Conservation (phyloP, 2,113 vertebrate species). For the Murina feae region DNA sequence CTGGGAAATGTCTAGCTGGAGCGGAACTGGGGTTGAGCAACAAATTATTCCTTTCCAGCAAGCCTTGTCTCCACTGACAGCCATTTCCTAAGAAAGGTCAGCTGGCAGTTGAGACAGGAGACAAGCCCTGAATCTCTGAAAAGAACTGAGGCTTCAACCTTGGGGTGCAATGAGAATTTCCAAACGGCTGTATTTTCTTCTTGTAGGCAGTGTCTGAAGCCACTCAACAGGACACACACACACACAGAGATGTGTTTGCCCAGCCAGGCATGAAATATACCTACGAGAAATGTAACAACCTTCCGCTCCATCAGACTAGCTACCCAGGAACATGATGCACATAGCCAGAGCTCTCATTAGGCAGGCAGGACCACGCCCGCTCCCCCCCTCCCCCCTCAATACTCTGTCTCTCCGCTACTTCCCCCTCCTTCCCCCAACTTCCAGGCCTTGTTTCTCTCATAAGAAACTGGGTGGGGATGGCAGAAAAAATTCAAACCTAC, state of each 20-base stretch:
- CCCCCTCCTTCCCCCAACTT: too few relatives aligned
- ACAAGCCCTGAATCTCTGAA: not conserved
- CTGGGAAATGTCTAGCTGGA: constrained; percentile 51
- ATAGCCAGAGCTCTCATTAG: not conserved
- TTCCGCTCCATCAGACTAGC: fast-evolving
- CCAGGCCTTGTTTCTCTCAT: not conserved
- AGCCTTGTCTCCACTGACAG: constrained; percentile 53
- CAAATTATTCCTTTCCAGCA: constrained; percentile 56
- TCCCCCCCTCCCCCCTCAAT: not conserved
- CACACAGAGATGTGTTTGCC: not conserved
- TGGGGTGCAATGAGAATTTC: not conserved
- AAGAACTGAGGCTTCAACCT: constrained; percentile 20
- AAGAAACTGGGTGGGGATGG: not conserved
- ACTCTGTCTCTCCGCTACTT: too few relatives aligned
- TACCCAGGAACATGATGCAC: not conserved
- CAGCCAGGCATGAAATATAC: not conserved
- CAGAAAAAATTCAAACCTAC: not conserved
- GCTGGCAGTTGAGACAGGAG: not conserved
- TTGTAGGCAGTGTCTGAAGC: not conserved
- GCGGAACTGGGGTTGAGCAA: constrained; percentile 48
- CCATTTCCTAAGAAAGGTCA: constrained; percentile 65
- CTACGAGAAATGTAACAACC: not conserved
- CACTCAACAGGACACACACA: not conserved
- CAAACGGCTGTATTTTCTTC: not conserved
- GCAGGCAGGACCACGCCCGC: not conserved